These are phyloP conservation scores for Phortica okadai DNA, from an alignment of 2,888 invertebrate species.

Conservation along the genomic window DNA sequence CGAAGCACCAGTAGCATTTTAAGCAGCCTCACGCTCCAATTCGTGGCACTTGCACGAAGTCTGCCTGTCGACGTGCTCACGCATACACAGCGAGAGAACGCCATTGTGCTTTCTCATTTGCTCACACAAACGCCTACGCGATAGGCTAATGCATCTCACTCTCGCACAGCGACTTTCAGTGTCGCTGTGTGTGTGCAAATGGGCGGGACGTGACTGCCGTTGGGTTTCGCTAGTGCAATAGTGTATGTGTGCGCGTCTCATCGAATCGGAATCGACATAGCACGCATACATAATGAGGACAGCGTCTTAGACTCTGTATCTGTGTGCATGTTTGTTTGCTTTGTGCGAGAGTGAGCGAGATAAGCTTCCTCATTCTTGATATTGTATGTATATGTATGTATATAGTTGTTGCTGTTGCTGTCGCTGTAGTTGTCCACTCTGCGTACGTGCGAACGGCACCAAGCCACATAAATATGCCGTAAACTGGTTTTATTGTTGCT, in stretches of 20 bases:
- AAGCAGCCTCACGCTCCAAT: conserved; percentile 77
- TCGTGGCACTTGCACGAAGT: conserved; percentile 51
- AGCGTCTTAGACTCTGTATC: conserved; percentile 33
- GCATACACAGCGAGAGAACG: conserved; percentile 34
- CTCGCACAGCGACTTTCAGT: conserved; percentile 43
- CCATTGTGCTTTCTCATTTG: conserved; percentile 35
- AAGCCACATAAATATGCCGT: conserved; percentile 41
- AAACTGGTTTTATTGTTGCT: conserved; percentile 47
- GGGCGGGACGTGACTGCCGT: conserved; percentile 78
- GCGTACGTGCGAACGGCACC: conserved; percentile 23
- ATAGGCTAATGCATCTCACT: conserved; percentile 18
- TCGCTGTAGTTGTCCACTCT: conserved; percentile 35
- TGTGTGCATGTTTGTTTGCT: conserved; percentile 39
- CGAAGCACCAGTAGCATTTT: conserved; percentile 77
- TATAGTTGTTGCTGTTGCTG: conserved; percentile 40
- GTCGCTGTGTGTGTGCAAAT: conserved; percentile 72
- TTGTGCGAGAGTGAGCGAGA: conserved; percentile 29
- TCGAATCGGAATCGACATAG: conserved; percentile 75
- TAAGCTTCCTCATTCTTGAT: conserved; percentile 53
- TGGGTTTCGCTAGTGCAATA: conserved; percentile 50
- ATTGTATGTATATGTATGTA: conserved; percentile 39
- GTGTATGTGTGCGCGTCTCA: conserved; percentile 43
- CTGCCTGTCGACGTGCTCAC: conserved; percentile 16
- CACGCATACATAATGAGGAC: conserved; percentile 74
- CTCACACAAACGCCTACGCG: conserved; percentile 34